phyloP scores from a whole-genome alignment of 1,140 invertebrate genomes.

The Diorhabda sublineata region DNA sequence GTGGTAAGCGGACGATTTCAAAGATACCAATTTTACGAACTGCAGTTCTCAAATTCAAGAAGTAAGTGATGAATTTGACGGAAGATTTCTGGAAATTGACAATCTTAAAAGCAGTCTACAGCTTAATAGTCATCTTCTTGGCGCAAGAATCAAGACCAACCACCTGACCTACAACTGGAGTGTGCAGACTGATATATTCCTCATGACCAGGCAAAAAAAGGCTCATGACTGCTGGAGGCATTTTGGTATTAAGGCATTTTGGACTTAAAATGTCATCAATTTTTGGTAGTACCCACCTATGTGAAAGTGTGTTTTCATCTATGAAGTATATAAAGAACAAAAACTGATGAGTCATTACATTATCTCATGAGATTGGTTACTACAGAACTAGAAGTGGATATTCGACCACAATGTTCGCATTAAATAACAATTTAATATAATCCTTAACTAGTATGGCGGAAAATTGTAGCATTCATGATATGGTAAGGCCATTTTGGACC shows the following conservation, averaged over 20 bases:
- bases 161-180: not conserved
- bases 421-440: not conserved
- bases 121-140: not conserved
- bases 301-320: slow-evolving; percentile 13
- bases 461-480: too few relatives aligned
- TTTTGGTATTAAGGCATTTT: too few relatives aligned
- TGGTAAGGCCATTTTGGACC: too few relatives aligned
- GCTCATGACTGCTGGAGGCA: too few relatives aligned
- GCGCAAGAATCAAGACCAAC: not conserved
- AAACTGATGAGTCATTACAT: not conserved
- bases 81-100: slow-evolving; percentile 17
- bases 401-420: slow-evolving; percentile 12
- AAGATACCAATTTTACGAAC: slow-evolving; percentile 8
- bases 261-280: slow-evolving; percentile 17
- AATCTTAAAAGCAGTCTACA: not conserved
- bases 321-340: slow-evolving; percentile 9
- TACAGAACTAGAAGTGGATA: not conserved
- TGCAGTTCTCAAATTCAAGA: slow-evolving; percentile 13
- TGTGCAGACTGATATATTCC: not conserved
- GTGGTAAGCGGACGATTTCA: slow-evolving; percentile 2
- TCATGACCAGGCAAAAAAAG: not conserved
- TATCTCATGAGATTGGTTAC: slow-evolving; percentile 8
- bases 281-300: slow-evolving; percentile 14
- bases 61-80: slow-evolving; percentile 11
- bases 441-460: too few relatives aligned